A percentile compares a stretch with the other conserved stretches of the same genome.
Conservation (phyloP, 2,113 vertebrate genomes). For the Stomatorhinus ivindoensis region DNA sequence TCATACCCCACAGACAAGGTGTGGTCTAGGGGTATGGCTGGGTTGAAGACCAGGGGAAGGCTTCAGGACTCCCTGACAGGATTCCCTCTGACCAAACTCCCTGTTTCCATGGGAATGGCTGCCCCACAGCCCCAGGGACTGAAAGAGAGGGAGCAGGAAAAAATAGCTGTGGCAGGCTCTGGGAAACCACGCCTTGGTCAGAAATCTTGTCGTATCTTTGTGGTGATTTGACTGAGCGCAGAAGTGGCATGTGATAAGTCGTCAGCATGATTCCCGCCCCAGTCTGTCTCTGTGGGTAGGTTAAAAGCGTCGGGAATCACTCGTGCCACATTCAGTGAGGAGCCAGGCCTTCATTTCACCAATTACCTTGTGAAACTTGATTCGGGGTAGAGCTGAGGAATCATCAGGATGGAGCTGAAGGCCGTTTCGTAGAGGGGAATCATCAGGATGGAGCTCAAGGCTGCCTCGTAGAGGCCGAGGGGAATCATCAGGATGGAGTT, state of each 20-base stretch:
- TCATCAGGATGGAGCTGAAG: neutral
- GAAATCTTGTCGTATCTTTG: neutral
- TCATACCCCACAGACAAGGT: neutral
- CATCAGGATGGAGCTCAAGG: no score
- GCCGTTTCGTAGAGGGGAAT: no score
- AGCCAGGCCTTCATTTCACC: neutral
- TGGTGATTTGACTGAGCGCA: neutral
- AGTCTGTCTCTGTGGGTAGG: neutral
- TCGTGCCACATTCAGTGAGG: neutral
- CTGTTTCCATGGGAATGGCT: slow-evolving; percentile 19
- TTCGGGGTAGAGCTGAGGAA: neutral
- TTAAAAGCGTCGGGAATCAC: neutral
- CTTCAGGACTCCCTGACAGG: neutral
- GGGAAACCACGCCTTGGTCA: neutral
- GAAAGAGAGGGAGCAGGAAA: slow-evolving; percentile 26
- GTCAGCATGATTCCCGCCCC: neutral
- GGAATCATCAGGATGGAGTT: no score
- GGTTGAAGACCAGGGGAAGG: neutral
- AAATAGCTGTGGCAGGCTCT: neutral
- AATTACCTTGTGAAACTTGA: neutral
- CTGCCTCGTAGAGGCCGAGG: no score
- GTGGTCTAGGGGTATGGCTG: neutral
- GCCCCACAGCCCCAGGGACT: neutral
- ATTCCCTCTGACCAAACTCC: neutral
- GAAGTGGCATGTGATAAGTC: neutral